Conservation (phyloP, 2,113 vertebrate genomes). For the Ursus arctos region DNA sequence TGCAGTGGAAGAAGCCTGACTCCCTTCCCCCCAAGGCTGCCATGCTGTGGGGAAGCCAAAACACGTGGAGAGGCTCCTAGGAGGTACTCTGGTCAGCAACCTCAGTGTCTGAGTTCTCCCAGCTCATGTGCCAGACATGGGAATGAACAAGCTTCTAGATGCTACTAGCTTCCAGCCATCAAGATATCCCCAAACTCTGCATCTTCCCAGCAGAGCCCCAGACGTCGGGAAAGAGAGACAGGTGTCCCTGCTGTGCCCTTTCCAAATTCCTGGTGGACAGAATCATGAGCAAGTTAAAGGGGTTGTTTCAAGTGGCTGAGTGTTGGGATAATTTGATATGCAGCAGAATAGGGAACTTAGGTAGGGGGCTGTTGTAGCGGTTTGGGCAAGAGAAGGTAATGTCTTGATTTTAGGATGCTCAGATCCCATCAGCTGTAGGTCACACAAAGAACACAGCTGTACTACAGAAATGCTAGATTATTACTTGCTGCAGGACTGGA, state of each 20-base stretch:
- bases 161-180: background rate
- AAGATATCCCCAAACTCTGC: background rate
- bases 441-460: background rate
- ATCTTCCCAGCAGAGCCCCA: background rate
- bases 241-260: background rate
- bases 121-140: background rate
- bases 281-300: background rate
- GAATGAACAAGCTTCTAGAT: background rate
- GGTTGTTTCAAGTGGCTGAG: background rate
- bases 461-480: background rate
- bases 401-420: background rate
- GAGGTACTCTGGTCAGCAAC: background rate
- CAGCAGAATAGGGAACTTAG: background rate
- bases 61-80: rapidly evolving
- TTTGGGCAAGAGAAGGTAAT: background rate
- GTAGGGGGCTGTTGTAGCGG: background rate
- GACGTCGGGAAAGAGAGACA: background rate
- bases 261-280: background rate
- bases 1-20: background rate
- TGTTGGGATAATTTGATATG: background rate
- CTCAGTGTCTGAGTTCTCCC: background rate
- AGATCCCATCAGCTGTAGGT: background rate
- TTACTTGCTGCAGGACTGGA: background rate
- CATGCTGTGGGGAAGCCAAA: background rate
- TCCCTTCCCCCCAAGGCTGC: background rate